phyloP scores from a whole-genome alignment of 1,140 invertebrate species.

The Matsumurasca onukii region DNA sequence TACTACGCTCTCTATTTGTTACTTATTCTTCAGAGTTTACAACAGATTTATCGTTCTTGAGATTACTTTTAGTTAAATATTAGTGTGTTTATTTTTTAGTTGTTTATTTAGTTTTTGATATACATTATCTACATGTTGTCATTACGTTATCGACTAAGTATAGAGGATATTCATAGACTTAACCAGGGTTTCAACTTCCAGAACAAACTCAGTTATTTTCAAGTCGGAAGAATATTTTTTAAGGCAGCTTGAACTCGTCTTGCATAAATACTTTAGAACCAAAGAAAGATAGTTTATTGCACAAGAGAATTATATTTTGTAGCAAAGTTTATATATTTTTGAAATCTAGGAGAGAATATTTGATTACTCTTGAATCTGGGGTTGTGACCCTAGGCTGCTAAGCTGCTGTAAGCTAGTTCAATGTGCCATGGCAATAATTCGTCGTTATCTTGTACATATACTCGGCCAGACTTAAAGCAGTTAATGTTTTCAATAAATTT shows the following conservation, averaged over 20 bases:
- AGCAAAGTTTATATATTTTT: no score
- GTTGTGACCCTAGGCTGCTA: not conserved
- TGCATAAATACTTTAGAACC: no score
- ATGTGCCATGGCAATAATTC: slow-evolving; percentile 14
- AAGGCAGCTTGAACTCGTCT: no score
- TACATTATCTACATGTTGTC: slow-evolving; percentile 6
- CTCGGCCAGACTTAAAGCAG: slow-evolving; percentile 10
- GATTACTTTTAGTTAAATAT: slow-evolving; percentile 19
- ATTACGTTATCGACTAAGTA: not conserved
- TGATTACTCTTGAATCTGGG: no score
- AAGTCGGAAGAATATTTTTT: no score
- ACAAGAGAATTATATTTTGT: no score
- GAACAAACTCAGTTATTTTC: not conserved
- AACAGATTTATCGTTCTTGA: slow-evolving; percentile 9
- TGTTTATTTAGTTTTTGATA: slow-evolving; percentile 28
- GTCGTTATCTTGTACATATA: slow-evolving; percentile 9
- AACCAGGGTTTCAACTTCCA: not conserved
- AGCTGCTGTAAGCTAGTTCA: not conserved
- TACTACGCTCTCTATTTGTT: slow-evolving; percentile 16
- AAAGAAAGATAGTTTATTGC: no score
- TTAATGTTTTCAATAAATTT: slow-evolving; percentile 23
- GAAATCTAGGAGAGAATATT: no score
- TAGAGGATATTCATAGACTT: not conserved
- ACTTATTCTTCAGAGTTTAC: slow-evolving; percentile 7
- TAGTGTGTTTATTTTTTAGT: slow-evolving; percentile 13